Conservation (phyloP, 2,888 invertebrate genomes). For the Tetheella fluctuosa region DNA sequence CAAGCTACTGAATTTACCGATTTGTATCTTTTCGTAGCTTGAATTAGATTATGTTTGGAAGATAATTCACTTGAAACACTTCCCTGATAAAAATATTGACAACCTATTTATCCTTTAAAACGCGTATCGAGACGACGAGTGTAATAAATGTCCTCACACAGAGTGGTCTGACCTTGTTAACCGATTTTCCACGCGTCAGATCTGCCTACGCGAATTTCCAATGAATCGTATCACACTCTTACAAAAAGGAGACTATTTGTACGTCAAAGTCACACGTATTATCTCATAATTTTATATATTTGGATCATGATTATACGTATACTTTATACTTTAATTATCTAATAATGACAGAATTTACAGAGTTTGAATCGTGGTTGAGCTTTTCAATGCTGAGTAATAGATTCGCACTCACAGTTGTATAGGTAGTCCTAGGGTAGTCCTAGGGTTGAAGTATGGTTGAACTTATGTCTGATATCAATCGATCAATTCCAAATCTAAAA, state of each 20-base stretch:
- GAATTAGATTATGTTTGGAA: too few relatives aligned
- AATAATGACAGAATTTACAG: too few relatives aligned
- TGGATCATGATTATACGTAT: neutral
- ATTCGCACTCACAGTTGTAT: too few relatives aligned
- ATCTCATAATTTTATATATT: neutral
- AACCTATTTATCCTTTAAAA: conserved; percentile 34
- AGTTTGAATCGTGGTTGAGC: too few relatives aligned
- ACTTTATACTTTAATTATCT: too few relatives aligned
- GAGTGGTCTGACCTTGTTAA: conserved; percentile 44
- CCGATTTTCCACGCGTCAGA: conserved; percentile 48
- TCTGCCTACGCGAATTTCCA: conserved; percentile 53
- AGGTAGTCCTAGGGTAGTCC: too few relatives aligned
- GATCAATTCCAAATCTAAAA: too few relatives aligned
- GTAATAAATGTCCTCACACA: conserved; percentile 30
- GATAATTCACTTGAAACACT: neutral
- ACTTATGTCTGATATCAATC: too few relatives aligned
- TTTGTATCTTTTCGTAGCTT: too few relatives aligned
- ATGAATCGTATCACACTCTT: conserved; percentile 50
- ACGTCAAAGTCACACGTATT: conserved; percentile 41
- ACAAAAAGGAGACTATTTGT: conserved; percentile 42
- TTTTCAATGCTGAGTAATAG: too few relatives aligned
- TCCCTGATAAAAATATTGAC: conserved; percentile 14
- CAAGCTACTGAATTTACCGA: too few relatives aligned
- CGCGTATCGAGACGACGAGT: conserved; percentile 18
- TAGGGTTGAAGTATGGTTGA: too few relatives aligned